Base-by-base conservation (phyloP, 2,888 invertebrate species). In the Heliconius cydno region DNA sequence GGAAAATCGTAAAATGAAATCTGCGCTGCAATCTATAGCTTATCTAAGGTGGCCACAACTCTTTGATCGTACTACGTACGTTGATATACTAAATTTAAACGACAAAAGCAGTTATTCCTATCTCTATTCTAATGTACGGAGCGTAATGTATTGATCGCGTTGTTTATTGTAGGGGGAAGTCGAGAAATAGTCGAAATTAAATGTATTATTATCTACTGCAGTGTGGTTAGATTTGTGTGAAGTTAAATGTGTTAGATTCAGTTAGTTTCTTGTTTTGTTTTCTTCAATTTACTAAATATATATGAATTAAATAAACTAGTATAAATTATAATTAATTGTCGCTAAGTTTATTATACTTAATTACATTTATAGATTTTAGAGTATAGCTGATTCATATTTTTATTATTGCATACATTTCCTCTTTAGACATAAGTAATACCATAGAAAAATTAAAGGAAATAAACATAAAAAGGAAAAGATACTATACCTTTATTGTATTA, bases 51-150 rank as follows among this genome's bases (percentile, higher is more conserved):
- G 22, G 52, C 9, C 52, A 52, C 52, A 7, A 52, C 22, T 52
- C 22, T 52, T 52, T 52, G 52, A 52, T 52, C 52, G 52, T 0
- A 52, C 52, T 52, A 52, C 15, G 46, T 74, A 65, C 75, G 68
- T 28, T 70, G 76, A 76, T 79, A 79, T 77, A 81, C 78, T 82
- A 82, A 79, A 79, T 83, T 77, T 83, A 79, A 80, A 80, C 82
- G 79, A 83, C 83, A 80, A 66, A 67, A 78, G 57, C 77, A 75
- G 52, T 67, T 79, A 77, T 80, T 81, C 52, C 73, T 78, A 68
- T 78, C 76, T 78, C 57, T 68, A 70, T 81, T 71, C 70, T 78
- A 76, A 81, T 76, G 46, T 73, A 72, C 22, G 38, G 25, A 77
- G 78, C 78, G 79, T 38, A 76, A 75, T 78, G 76, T 77, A 80